Evolutionary conservation across 2,113 vertebrate genomes (phyloP), one percentile per base, ranked within the genome.

Genomic region (Peromyscus leucopus): DNA sequence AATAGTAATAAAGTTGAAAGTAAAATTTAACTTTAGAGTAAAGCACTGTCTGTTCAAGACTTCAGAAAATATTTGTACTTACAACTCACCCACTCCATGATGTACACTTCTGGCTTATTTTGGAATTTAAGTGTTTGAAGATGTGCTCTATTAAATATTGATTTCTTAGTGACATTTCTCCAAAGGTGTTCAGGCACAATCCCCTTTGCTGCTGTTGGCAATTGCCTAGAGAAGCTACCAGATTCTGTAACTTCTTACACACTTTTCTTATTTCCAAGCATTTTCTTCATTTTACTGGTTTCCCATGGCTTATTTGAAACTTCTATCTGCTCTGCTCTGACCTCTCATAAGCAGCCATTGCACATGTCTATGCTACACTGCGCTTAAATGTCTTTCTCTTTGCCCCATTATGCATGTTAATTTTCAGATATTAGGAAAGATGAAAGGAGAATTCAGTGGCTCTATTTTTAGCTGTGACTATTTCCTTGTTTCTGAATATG

Each of bases 21-120:
- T 31, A 86, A 79, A 91, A 67, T 82, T 57, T 75, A 71, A 90
- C 24, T 86, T 95, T 84, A 79, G 7, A 85, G n/a, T 17, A 90
- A 61, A 85, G 28, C 33, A 92, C 42, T n/a, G 2, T 22, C 5
- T 59, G 11, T 87, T 57, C 2, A 67, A 51, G 36, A 3, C 19
- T 75, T 79, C 82, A 94, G 55, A 85, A 63, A 85, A 7, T 42
- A 9, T 79, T 5, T 78, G 1, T 21, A 61, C 7, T 57, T 8
- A 22, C 12, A 31, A 24, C 36, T 57, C 63, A 93, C 15, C 71
- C 2, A 75, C 3, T 61, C 57, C 65, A 39, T 69, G 7, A 71
- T 33, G 24, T 46, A 84, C n/a, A 21, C 0, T 42, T 17, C 19
- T 36, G 33, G 2, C 55, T 89, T 85, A 36, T 74, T 51, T 19